These are phyloP conservation scores for Carollia perspicillata DNA, from an alignment of 2,113 vertebrate genomes.

Conservation along the genomic window DNA sequence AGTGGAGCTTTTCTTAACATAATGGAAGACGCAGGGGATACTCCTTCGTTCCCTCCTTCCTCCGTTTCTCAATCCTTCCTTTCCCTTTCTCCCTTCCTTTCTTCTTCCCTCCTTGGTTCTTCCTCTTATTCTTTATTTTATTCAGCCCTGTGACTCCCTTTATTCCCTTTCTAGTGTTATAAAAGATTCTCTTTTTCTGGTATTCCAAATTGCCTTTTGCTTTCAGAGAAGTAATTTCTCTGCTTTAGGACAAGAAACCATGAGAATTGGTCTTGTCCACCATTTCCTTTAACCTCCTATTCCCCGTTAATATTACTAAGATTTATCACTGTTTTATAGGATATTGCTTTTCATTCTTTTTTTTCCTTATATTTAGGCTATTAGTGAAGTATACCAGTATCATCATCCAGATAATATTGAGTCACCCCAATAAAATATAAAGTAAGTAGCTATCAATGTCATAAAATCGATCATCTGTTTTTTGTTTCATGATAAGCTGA, in stretches of 20 bases:
- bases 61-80: background rate
- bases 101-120: background rate
- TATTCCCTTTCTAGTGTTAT: slow-evolving; percentile 49
- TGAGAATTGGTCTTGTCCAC: background rate
- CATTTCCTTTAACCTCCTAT: background rate
- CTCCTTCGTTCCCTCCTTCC: background rate
- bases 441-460: background rate
- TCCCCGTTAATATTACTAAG: slow-evolving; percentile 23
- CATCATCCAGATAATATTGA: background rate
- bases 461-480: background rate
- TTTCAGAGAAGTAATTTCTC: slow-evolving; percentile 48
- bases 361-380: background rate
- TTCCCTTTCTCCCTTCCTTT: background rate
- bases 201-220: slow-evolving; percentile 37
- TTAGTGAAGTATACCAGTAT: slow-evolving; percentile 20
- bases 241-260: background rate
- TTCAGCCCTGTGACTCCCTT: slow-evolving; percentile 18
- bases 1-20: background rate
- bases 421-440: slow-evolving; percentile 18
- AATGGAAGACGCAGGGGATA: background rate
- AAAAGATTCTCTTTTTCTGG: slow-evolving; percentile 52
- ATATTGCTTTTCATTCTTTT: background rate
- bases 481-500: background rate
- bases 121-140: slow-evolving; percentile 29
- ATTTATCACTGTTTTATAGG: slow-evolving; percentile 46